A percentile compares a stretch with the other conserved stretches of the same genome.
Conservation (phyloP, 1,140 invertebrate species). For the Drosophila littoralis region DNA sequence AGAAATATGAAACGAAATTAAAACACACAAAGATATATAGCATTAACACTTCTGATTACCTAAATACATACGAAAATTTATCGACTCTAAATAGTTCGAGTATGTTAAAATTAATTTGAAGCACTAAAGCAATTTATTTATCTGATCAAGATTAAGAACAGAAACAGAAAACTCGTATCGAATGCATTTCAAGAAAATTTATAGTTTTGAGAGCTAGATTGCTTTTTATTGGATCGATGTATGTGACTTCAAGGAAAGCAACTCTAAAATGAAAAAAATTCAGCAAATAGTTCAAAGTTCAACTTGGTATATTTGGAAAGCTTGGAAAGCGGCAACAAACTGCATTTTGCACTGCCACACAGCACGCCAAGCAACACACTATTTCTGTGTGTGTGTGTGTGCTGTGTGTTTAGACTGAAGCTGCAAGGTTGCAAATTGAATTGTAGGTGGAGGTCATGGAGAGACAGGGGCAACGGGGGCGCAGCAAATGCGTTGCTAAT, state of each 20-base stretch:
- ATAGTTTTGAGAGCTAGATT: slow-evolving; percentile 2
- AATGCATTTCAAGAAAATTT: slow-evolving; percentile 17
- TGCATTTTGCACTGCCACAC: slow-evolving; percentile 11
- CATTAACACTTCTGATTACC: too few relatives aligned
- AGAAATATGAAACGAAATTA: too few relatives aligned
- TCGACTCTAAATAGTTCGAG: neutral
- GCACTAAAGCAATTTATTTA: neutral
- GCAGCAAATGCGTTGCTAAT: slow-evolving; percentile 56
- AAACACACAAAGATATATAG: too few relatives aligned
- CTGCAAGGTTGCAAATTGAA: slow-evolving; percentile 70
- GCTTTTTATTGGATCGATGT: slow-evolving; percentile 6
- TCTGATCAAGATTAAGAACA: slow-evolving; percentile 9
- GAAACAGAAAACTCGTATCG: slow-evolving; percentile 5
- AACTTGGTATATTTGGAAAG: slow-evolving; percentile 41
- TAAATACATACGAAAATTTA: too few relatives aligned
- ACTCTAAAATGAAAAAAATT: neutral
- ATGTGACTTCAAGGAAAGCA: slow-evolving; percentile 14
- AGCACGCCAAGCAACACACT: slow-evolving; percentile 42
- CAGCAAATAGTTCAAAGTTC: slow-evolving; percentile 43
- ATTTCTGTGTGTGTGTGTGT: slow-evolving; percentile 15
- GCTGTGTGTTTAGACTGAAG: slow-evolving; percentile 28
- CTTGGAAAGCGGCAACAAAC: slow-evolving; percentile 38
- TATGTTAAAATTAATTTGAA: neutral
- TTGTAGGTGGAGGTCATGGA: slow-evolving; percentile 71
- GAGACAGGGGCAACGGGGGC: slow-evolving; percentile 17